Percentiles rank a stretch among this genome's conserved stretches.
Conservation (phyloP, 1,140 invertebrate species). For the Halotydeus destructor region DNA sequence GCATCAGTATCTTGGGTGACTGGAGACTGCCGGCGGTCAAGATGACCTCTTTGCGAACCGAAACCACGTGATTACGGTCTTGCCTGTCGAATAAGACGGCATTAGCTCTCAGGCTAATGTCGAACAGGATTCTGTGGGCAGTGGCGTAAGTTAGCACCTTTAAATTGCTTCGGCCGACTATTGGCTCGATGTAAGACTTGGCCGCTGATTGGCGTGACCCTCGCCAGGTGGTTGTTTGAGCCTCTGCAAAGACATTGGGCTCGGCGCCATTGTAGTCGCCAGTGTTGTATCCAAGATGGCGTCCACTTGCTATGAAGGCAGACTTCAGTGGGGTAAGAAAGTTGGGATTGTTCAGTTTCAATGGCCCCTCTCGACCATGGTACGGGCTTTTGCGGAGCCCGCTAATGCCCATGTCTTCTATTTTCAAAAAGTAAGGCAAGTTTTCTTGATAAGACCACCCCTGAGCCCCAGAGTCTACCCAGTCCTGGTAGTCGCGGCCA, state of each 20-base stretch:
- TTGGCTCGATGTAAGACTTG: background rate
- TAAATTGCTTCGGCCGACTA: background rate
- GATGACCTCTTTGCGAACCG: slow-evolving; percentile 61
- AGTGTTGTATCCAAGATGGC: background rate
- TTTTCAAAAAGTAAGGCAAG: slow-evolving; percentile 57
- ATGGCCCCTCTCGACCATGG: slow-evolving; percentile 7
- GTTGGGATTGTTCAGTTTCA: background rate
- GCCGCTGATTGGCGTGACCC: background rate
- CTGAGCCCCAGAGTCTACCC: slow-evolving; percentile 69
- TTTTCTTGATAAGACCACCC: slow-evolving; percentile 76
- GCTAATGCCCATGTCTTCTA: slow-evolving; percentile 40
- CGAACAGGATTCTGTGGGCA: background rate
- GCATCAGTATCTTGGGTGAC: slow-evolving; percentile 70
- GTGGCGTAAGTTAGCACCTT: background rate
- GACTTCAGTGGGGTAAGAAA: background rate
- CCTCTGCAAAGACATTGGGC: background rate
- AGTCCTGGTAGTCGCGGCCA: slow-evolving; percentile 70
- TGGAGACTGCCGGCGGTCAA: slow-evolving; percentile 65
- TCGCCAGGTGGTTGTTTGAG: background rate
- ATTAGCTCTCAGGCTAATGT: background rate
- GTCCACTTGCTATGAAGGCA: background rate
- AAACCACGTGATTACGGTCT: slow-evolving; percentile 26
- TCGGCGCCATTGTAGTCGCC: slow-evolving; percentile 2
- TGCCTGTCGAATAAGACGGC: background rate
- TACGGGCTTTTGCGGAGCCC: background rate